These are phyloP conservation scores for Daktulosphaira vitifoliae DNA, from an alignment of 1,140 invertebrate species.

Conservation along the genomic window DNA sequence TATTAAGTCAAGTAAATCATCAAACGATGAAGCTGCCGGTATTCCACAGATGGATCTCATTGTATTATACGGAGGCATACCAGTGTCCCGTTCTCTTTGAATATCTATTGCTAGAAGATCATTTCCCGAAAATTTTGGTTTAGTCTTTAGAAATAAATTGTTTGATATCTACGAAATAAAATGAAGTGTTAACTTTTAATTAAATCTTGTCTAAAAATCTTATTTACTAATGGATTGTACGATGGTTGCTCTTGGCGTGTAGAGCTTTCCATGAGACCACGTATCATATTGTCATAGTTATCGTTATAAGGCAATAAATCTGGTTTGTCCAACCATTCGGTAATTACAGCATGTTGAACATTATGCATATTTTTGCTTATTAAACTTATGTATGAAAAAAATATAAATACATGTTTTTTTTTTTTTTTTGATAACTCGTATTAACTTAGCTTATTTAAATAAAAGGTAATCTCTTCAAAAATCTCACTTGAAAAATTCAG, in stretches of 20 bases:
- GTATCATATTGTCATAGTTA: neutral
- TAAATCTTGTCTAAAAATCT: neutral
- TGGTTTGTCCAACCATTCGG: constrained; percentile 6
- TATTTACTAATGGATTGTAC: constrained; percentile 3
- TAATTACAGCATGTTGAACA: neutral
- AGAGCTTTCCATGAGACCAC: neutral
- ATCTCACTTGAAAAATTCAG: neutral
- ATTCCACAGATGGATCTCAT: constrained; percentile 70
- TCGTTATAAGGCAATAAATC: neutral
- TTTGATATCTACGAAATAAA: constrained; percentile 28
- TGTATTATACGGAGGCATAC: constrained; percentile 69
- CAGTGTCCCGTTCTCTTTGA: constrained; percentile 82
- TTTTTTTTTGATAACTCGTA: no score
- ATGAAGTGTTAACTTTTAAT: neutral
- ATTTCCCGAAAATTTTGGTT: constrained; percentile 61
- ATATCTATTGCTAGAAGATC: constrained; percentile 81
- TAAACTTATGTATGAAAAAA: neutral
- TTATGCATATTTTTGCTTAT: neutral
- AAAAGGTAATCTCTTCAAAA: no score
- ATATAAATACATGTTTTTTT: no score
- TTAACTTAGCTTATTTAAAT: no score
- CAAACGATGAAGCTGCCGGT: constrained; percentile 52
- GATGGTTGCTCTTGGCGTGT: constrained; percentile 9
- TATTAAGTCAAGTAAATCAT: constrained; percentile 36
- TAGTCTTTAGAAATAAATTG: constrained; percentile 49